phyloP scores from a whole-genome alignment of 2,888 invertebrate species.

The Disparrhopalites patrizii region DNA sequence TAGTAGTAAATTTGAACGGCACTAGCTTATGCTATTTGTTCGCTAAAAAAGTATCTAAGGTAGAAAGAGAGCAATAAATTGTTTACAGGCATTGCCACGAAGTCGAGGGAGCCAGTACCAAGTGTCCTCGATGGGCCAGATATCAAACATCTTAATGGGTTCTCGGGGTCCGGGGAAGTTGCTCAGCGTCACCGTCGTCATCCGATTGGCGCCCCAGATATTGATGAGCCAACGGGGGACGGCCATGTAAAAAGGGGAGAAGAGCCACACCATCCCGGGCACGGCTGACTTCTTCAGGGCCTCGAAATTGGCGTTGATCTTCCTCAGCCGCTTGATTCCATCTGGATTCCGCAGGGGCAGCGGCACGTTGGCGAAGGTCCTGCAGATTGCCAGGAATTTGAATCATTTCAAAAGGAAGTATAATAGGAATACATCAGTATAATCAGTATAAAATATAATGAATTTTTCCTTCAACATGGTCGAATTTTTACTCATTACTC shows the following conservation, averaged over 20 bases:
- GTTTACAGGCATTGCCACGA: slow-evolving; percentile 19
- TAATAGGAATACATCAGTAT: too few species aligned
- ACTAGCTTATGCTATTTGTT: too few species aligned
- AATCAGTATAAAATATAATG: too few species aligned
- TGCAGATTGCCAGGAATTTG: neutral
- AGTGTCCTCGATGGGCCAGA: slow-evolving; percentile 16
- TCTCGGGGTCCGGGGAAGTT: slow-evolving; percentile 24
- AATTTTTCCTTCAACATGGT: too few species aligned
- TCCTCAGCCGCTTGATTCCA: neutral
- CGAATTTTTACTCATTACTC: too few species aligned
- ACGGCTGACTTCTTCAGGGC: slow-evolving; percentile 6
- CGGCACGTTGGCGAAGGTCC: slow-evolving; percentile 22
- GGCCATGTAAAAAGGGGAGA: slow-evolving; percentile 20
- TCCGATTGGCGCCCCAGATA: slow-evolving; percentile 8
- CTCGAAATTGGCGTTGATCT: slow-evolving; percentile 3
- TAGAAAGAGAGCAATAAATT: too few species aligned
- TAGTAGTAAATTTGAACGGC: too few species aligned
- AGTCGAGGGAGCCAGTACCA: slow-evolving; percentile 18
- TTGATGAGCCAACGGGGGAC: slow-evolving; percentile 10
- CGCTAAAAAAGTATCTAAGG: too few species aligned
- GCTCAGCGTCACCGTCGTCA: slow-evolving; percentile 19
- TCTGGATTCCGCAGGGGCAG: neutral
- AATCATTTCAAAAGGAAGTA: too few species aligned
- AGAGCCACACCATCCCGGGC: slow-evolving; percentile 13
- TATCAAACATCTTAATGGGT: slow-evolving; percentile 4